Conservation (phyloP, 2,113 vertebrate genomes). For the Mustelus asterias region DNA sequence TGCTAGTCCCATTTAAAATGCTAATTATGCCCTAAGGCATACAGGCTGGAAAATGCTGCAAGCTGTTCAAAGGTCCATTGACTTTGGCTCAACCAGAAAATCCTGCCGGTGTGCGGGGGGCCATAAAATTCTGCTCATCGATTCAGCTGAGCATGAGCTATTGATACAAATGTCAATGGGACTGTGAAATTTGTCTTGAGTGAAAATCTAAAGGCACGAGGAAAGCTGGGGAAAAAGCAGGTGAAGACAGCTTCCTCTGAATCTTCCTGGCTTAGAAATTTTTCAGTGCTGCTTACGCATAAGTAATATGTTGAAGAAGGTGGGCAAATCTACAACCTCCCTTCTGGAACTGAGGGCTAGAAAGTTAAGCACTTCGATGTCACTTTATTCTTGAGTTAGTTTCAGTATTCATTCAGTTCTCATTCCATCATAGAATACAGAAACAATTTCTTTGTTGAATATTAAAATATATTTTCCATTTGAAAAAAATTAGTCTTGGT, state of each 20-base stretch:
- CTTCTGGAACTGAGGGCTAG: neutral
- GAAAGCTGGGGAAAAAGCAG: neutral
- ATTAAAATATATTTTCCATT: neutral
- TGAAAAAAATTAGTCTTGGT: neutral
- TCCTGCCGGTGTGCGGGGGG: no score
- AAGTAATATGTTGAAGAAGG: neutral
- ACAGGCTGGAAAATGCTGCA: neutral
- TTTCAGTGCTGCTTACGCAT: neutral
- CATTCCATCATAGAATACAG: neutral
- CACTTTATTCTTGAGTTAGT: neutral
- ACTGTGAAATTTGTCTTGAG: no score
- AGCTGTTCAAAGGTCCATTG: no score
- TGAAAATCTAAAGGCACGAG: neutral
- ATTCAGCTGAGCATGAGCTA: no score
- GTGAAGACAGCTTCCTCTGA: neutral
- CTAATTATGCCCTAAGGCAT: neutral
- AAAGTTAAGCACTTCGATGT: neutral
- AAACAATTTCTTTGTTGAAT: neutral
- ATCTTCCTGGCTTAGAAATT: neutral
- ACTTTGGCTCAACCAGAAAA: no score
- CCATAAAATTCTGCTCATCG: no score
- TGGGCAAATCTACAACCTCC: neutral
- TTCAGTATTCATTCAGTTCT: neutral
- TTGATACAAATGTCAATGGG: no score
- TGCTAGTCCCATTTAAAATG: neutral